Conservation (phyloP, 2,797 vertebrate species). For the Rhinophrynus dorsalis region DNA sequence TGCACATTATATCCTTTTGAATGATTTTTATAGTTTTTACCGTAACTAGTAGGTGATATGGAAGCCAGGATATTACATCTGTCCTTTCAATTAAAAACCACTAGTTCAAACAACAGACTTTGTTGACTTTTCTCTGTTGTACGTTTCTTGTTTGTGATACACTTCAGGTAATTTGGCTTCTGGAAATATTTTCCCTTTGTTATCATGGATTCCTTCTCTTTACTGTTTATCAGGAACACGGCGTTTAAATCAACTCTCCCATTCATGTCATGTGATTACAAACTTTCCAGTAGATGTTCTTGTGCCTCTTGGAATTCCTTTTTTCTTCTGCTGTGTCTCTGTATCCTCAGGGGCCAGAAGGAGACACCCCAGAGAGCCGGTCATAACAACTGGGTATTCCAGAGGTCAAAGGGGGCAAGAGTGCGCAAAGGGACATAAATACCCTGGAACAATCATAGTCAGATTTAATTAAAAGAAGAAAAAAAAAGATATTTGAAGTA, state of each 20-base stretch:
- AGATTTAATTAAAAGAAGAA: neutral
- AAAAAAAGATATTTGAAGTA: no score
- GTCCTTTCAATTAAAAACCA: conserved; percentile 1
- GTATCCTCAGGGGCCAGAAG: neutral
- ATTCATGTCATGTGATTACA: no score
- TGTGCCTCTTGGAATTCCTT: neutral
- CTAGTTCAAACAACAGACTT: neutral
- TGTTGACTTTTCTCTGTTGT: no score
- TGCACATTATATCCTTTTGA: neutral
- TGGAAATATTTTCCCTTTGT: no score
- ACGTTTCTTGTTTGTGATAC: no score
- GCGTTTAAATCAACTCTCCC: no score
- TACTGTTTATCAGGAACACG: neutral
- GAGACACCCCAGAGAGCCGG: neutral
- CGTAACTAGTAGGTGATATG: neutral
- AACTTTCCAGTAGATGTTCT: neutral
- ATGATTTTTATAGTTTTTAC: conserved; percentile 6
- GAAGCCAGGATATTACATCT: conserved; percentile 8
- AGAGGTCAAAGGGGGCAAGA: neutral
- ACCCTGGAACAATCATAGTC: neutral
- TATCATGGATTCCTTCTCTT: no score
- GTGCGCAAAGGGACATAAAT: neutral
- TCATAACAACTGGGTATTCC: neutral
- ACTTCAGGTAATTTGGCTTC: no score
- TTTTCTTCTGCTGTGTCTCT: neutral